A percentile compares a stretch with the other conserved stretches of the same genome.
Evolutionary conservation across 1,140 invertebrate genomes (phyloP).

Genomic region (Dendrolimus punctatus): DNA sequence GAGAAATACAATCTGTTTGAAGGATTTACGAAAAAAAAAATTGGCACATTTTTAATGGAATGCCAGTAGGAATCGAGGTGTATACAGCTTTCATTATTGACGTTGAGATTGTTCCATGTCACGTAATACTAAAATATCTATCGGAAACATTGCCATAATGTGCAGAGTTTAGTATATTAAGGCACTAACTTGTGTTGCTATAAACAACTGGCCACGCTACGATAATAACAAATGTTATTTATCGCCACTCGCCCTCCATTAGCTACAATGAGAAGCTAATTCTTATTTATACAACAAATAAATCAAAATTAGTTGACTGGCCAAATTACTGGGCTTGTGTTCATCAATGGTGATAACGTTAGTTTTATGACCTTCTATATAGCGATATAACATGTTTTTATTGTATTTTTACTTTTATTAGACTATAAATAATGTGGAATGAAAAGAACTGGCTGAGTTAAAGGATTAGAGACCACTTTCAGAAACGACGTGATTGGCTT

Average conservation of each 20-base stretch:
- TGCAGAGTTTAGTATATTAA: not conserved
- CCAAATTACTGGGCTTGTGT: constrained; percentile 12
- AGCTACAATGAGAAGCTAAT: constrained; percentile 20
- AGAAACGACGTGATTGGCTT: no score
- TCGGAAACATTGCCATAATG: no score
- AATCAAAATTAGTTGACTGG: constrained; percentile 23
- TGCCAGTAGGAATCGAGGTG: no score
- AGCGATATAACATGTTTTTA: constrained; percentile 18
- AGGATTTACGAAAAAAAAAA: no score
- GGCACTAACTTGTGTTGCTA: not conserved
- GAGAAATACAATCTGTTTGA: no score
- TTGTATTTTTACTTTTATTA: constrained; percentile 22
- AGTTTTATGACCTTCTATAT: constrained; percentile 17
- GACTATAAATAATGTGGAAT: constrained; percentile 23
- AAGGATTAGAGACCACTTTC: no score
- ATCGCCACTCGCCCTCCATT: constrained; percentile 9
- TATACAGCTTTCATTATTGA: no score
- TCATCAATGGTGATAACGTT: constrained; percentile 18
- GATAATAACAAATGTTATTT: constrained; percentile 8
- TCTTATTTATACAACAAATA: constrained; percentile 26
- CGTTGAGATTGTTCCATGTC: no score
- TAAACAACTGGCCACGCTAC: not conserved
- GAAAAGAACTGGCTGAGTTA: not conserved
- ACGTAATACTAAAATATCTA: no score
- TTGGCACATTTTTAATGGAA: no score